Base-by-base conservation (phyloP, 92 coral and sea anemone genomes). In the Porites cylindrica region DNA sequence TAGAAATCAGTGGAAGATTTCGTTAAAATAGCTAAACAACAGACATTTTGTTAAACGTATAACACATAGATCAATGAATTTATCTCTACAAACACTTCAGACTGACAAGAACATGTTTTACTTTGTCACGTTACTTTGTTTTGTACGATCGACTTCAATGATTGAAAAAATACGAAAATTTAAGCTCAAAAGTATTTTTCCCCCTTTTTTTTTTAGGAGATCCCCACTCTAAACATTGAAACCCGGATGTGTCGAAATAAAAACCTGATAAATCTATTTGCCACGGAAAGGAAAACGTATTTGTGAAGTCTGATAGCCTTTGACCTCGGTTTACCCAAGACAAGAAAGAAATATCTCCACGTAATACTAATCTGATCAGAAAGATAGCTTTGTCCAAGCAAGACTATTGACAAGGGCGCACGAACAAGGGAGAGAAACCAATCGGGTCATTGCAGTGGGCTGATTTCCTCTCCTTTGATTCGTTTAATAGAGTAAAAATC, bases 161-260 rank as follows among this genome's bases (percentile, higher is more conserved):
- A 8, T 9, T 21, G 1, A 5, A 1, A 50, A 52, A 50, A 3
- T 8, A 17, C 16, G 63, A 11, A 62, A 20, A 62, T 62, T 3
- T 62, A 7, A 14, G 66, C 17, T 62, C 1, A 10, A 2, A 16
- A 16, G 19, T 16, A 11, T 20, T 62, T 16, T 53, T 43, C 75
- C 53, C 53, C 47, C 24, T 0, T 23, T 38, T 38, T 38, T 38
- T 38, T 38, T 38, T 4, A 38, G 47, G 47, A 38, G 47, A 13
- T 69, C 17, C 14, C 72, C 50, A 68, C 51, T 14, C 10, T 68
- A 29, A 43, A 12, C 17, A 6, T 38, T 51, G 12, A 20, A 13
- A 5, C 64, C 65, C 13, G 84, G 84, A 80, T 54, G 9, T 80
- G 84, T 23, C 83, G 10, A 66, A 80, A 80, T 66, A 80, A 80